A percentile compares a stretch with the other conserved stretches of the same genome.
phyloP scores from a whole-genome alignment of 2,888 invertebrate genomes.

The Alloscopus bannaensis region DNA sequence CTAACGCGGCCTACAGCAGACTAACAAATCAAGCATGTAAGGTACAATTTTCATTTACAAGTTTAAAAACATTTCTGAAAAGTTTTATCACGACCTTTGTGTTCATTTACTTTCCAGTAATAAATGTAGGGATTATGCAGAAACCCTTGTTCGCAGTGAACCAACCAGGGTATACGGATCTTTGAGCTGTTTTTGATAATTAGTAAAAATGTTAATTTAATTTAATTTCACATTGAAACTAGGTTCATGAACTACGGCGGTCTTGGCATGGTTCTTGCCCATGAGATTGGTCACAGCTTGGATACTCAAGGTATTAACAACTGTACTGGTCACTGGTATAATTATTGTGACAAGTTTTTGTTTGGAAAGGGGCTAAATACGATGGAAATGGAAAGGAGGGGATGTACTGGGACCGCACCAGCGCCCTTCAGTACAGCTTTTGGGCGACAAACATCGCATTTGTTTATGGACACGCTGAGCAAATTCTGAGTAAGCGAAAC shows the following conservation, averaged over 20 bases:
- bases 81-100: neutral
- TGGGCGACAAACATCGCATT: slow-evolving; percentile 18
- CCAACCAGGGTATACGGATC: slow-evolving; percentile 14
- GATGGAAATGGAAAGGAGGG: slow-evolving; percentile 6
- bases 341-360: neutral
- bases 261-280: slow-evolving; percentile 5
- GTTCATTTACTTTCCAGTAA: slow-evolving; percentile 3
- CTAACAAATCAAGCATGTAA: neutral
- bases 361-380: slow-evolving; percentile 1
- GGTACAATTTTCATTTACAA: neutral
- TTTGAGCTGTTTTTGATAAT: neutral
- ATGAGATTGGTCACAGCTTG: slow-evolving; percentile 35
- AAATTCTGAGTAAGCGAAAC: neutral
- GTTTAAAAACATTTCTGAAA: neutral
- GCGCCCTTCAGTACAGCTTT: neutral
- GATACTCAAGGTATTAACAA: slow-evolving; percentile 12
- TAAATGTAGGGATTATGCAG: slow-evolving; percentile 31
- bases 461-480: neutral
- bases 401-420: slow-evolving; percentile 20
- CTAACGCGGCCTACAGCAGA: neutral
- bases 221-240: neutral
- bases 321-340: neutral
- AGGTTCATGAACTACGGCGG: slow-evolving; percentile 25
- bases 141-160: slow-evolving; percentile 12
- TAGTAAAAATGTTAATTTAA: neutral